Evolutionary conservation across 2,888 invertebrate species (phyloP).

Genomic region (Cheilosia urbana): DNA sequence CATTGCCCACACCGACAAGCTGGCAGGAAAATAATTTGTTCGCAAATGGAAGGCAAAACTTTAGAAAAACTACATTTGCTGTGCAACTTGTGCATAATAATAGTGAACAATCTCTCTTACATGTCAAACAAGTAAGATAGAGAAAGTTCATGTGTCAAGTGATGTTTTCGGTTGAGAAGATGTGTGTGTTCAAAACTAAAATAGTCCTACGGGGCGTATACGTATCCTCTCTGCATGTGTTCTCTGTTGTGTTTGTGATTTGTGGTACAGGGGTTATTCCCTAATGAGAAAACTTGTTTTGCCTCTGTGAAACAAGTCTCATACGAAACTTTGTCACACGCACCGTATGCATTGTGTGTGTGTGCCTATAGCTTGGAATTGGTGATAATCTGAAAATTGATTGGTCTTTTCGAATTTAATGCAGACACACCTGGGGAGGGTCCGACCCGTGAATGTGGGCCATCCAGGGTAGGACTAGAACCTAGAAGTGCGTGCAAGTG

Average conservation of each 20-base stretch:
- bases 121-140: slow-evolving; percentile 34
- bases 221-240: slow-evolving; percentile 28
- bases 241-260: slow-evolving; percentile 34
- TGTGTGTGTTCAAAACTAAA: slow-evolving; percentile 8
- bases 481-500: background rate
- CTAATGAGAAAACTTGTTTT: slow-evolving; percentile 73
- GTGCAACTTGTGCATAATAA: slow-evolving; percentile 68
- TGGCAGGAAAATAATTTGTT: slow-evolving; percentile 37
- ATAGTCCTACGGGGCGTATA: slow-evolving; percentile 50
- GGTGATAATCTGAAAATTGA: slow-evolving; percentile 72
- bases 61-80: slow-evolving; percentile 44
- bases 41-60: slow-evolving; percentile 11
- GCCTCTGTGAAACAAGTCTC: slow-evolving; percentile 44
- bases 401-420: slow-evolving; percentile 67
- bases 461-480: too few species aligned
- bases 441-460: too few species aligned
- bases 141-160: slow-evolving; percentile 73
- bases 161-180: slow-evolving; percentile 56
- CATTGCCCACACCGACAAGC: slow-evolving; percentile 60
- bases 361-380: slow-evolving; percentile 27
- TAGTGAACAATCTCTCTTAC: slow-evolving; percentile 53
- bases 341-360: slow-evolving; percentile 7
- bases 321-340: slow-evolving; percentile 61
- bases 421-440: background rate
- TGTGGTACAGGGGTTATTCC: slow-evolving; percentile 50